Evolutionary conservation across 2,113 vertebrate genomes (phyloP).

Genomic region (Girardinichthys multiradiatus): DNA sequence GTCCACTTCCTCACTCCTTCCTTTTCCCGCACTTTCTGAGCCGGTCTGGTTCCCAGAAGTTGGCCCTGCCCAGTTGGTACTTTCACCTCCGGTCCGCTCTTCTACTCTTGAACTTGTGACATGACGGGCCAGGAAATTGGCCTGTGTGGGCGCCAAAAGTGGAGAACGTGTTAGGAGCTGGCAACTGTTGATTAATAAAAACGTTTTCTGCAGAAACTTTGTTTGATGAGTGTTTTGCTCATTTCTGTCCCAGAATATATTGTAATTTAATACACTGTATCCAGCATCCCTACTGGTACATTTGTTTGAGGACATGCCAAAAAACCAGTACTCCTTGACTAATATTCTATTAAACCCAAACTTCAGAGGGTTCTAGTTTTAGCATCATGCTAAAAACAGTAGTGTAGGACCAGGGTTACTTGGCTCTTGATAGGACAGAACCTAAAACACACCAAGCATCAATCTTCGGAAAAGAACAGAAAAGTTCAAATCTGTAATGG

Average conservation of each 20-base stretch:
- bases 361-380: too few relatives aligned
- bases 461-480: too few relatives aligned
- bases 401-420: too few relatives aligned
- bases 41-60: constrained; percentile 33
- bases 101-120: constrained; percentile 1
- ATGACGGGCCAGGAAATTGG: neutral
- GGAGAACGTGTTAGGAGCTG: constrained; percentile 24
- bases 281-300: neutral
- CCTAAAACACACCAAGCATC: too few relatives aligned
- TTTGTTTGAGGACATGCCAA: too few relatives aligned
- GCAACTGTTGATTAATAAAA: constrained; percentile 14
- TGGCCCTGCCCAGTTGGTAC: neutral
- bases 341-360: too few relatives aligned
- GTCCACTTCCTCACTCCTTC: constrained; percentile 50
- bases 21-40: constrained; percentile 12
- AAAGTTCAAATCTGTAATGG: too few relatives aligned
- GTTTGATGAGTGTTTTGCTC: too few relatives aligned
- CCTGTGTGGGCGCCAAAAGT: constrained; percentile 4
- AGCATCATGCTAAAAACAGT: too few relatives aligned
- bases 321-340: too few relatives aligned
- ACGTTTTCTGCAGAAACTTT: neutral
- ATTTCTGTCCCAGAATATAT: neutral
- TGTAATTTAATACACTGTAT: neutral
- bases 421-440: too few relatives aligned
- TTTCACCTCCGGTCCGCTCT: constrained; percentile 14